Conservation (phyloP, 1,140 invertebrate genomes). For the Scylla paramamosain region DNA sequence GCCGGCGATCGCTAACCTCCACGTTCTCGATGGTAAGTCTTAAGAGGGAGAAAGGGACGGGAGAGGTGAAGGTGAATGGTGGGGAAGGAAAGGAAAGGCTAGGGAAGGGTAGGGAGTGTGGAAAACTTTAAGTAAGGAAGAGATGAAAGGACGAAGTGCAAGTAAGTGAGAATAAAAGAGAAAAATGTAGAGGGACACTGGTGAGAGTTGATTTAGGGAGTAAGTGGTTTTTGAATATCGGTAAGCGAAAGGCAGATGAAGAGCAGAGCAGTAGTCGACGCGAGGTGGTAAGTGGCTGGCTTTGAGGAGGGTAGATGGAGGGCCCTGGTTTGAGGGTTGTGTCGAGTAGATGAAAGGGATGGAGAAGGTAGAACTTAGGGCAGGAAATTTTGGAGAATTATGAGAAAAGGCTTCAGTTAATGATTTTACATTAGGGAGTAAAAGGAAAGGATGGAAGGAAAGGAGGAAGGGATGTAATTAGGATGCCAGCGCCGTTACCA, state of each 20-base stretch:
- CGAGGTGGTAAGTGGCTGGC: neutral
- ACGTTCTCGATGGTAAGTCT: conserved; percentile 92
- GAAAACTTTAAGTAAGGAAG: neutral
- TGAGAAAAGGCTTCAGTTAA: neutral
- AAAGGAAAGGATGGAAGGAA: neutral
- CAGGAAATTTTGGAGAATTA: neutral
- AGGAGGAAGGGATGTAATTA: neutral
- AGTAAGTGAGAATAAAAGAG: neutral
- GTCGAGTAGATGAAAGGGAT: neutral
- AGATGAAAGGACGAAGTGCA: neutral
- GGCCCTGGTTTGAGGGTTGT: neutral
- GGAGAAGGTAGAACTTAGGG: neutral
- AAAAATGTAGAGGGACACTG: neutral
- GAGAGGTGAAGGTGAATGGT: neutral
- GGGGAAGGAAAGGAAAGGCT: neutral
- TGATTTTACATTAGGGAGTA: neutral
- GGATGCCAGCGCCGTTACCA: neutral
- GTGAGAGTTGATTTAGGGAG: neutral
- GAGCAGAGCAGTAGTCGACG: neutral
- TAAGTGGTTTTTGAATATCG: neutral
- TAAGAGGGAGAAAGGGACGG: neutral
- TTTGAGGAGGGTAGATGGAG: neutral
- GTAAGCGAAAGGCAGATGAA: neutral
- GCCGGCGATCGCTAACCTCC: conserved; percentile 92
- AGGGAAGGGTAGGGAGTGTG: neutral